These are phyloP conservation scores for Brachirus orientalis DNA, from an alignment of 2,113 vertebrate genomes.

Conservation along the genomic window DNA sequence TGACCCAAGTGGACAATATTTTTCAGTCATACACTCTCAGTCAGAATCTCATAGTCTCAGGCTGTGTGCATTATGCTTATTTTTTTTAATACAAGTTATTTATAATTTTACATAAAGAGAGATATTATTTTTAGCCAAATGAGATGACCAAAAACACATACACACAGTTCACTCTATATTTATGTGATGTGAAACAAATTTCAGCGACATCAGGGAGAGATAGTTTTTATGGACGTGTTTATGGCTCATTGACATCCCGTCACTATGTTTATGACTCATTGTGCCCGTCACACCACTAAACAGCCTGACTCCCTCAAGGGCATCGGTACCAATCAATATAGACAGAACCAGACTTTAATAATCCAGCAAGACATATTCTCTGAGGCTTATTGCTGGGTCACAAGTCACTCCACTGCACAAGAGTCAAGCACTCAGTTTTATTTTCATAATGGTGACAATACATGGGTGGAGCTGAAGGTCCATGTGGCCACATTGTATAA, in stretches of 20 bases:
- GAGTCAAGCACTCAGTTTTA: conserved; percentile 34
- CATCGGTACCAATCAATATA: conserved; percentile 73
- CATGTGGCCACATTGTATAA: conserved; percentile 7
- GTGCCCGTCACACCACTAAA: conserved; percentile 72
- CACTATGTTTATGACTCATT: conserved; percentile 70
- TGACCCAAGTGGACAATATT: too few species aligned
- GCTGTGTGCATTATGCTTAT: too few species aligned
- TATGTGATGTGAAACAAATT: conserved; percentile 69
- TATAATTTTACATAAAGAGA: too few species aligned
- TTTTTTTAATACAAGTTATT: too few species aligned
- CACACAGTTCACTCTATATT: conserved; percentile 53
- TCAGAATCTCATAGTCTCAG: too few species aligned
- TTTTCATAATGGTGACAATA: conserved; percentile 47
- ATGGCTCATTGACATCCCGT: conserved; percentile 79
- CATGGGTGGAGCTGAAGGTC: conserved; percentile 9
- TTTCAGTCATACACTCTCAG: too few species aligned
- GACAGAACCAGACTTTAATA: conserved; percentile 66
- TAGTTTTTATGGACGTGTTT: conserved; percentile 74
- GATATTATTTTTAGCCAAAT: conserved; percentile 27
- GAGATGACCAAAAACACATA: conserved; percentile 37
- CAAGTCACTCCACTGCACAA: conserved; percentile 29
- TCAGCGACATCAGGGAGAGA: conserved; percentile 56
- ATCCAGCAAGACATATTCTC: conserved; percentile 61
- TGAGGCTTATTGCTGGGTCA: conserved; percentile 33
- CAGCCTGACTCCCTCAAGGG: conserved; percentile 71